Percentiles rank a stretch among this genome's conserved stretches.
phyloP scores from a whole-genome alignment of 2,113 vertebrate genomes.

The Arothron firmamentum region DNA sequence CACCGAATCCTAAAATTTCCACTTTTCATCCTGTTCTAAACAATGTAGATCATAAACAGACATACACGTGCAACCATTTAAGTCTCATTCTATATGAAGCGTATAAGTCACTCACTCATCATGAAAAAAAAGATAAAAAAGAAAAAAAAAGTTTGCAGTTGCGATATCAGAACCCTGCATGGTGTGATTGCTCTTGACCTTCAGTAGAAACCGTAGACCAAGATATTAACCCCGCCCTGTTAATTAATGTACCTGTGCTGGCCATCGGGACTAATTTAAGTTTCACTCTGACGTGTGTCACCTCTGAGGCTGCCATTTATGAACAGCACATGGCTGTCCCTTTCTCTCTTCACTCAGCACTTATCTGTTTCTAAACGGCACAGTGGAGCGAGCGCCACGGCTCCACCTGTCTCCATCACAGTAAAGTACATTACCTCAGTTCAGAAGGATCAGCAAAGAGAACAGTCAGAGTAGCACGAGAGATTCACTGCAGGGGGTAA shows the following conservation, averaged over 20 bases:
- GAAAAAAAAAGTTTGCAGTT: constrained; percentile 38
- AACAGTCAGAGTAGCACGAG: constrained; percentile 46
- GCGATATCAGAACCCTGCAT: constrained; percentile 54
- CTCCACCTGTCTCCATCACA: constrained; percentile 26
- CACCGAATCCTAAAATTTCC: constrained; percentile 52
- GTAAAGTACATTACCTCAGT: constrained; percentile 55
- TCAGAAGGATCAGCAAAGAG: constrained; percentile 36
- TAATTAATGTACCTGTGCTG: constrained; percentile 38
- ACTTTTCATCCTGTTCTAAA: constrained; percentile 37
- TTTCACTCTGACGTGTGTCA: constrained; percentile 35
- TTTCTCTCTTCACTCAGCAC: constrained; percentile 5
- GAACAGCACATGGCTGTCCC: constrained; percentile 30
- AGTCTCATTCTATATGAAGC: constrained; percentile 33
- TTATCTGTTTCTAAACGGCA: too few relatives aligned
- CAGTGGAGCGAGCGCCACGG: constrained; percentile 29
- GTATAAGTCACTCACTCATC: constrained; percentile 15
- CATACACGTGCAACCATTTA: constrained; percentile 44
- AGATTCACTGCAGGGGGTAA: constrained; percentile 18
- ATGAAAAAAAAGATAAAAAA: constrained; percentile 27
- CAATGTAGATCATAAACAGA: constrained; percentile 45
- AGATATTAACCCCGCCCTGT: constrained; percentile 31
- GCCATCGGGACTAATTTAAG: constrained; percentile 42
- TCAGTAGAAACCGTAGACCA: constrained; percentile 38
- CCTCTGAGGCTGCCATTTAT: constrained; percentile 20
- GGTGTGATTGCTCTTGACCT: constrained; percentile 46